Evolutionary conservation across 2,888 invertebrate species (phyloP).

Genomic region (Tromatobia lineatoria): DNA sequence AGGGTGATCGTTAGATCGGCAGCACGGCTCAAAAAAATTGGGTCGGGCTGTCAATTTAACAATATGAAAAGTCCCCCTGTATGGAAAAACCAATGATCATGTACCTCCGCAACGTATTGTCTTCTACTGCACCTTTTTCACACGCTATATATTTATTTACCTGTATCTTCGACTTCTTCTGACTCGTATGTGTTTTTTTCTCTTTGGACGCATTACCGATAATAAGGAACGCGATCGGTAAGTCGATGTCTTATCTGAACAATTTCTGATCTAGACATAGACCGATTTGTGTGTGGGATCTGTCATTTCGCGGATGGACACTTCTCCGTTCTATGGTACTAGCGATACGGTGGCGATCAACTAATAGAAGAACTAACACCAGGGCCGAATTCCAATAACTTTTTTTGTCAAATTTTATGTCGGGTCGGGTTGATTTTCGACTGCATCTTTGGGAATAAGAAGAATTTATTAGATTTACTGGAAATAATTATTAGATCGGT

Average conservation of each 20-base stretch:
- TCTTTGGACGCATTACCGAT: slow-evolving; percentile 79
- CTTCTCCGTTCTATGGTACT: slow-evolving; percentile 8
- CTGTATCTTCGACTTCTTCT: slow-evolving; percentile 66
- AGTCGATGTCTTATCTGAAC: slow-evolving; percentile 72
- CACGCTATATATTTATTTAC: slow-evolving; percentile 34
- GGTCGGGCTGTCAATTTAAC: slow-evolving; percentile 8
- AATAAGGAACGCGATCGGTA: slow-evolving; percentile 80
- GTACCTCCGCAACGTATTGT: slow-evolving; percentile 45
- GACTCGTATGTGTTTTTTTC: slow-evolving; percentile 69
- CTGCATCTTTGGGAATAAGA: not conserved
- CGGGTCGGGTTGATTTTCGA: not conserved
- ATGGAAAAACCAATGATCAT: not conserved
- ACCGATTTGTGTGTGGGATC: slow-evolving; percentile 6
- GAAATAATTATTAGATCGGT: no score
- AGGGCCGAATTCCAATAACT: not conserved
- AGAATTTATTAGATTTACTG: no score
- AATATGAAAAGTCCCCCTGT: slow-evolving; percentile 3
- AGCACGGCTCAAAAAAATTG: not conserved
- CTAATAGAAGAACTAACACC: slow-evolving; percentile 1
- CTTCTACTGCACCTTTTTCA: slow-evolving; percentile 48
- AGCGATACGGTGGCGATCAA: not conserved
- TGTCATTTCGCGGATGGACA: slow-evolving; percentile 16
- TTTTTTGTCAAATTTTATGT: not conserved
- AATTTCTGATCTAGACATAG: slow-evolving; percentile 19
- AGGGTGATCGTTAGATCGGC: slow-evolving; percentile 29